Base-by-base conservation (phyloP, 2,113 vertebrate genomes). In the Xiphias gladius region DNA sequence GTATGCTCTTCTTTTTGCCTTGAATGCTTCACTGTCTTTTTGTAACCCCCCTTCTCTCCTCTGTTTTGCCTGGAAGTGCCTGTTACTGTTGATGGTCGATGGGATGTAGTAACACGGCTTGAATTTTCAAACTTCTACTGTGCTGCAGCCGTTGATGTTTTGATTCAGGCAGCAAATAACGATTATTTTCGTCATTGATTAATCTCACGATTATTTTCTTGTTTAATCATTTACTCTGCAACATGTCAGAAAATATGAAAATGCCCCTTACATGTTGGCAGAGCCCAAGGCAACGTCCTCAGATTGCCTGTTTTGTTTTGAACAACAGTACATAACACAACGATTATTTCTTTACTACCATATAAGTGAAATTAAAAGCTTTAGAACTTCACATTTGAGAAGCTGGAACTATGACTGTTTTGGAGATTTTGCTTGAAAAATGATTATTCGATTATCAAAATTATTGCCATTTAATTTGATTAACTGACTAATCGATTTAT, bases 1-100 rank as follows among this genome's bases (percentile, higher is more conserved):
- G 32, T 70, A 64, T 24, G 73, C 48, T 82, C 61, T 57, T 70
- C 55, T 72, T 73, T 81, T 64, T 71, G 59, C 77, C 70, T 75
- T 3, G 67, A 76, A 80, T 70, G 24, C 41, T 59, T 85, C 39
- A 13, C 55, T 73, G n/a, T 85, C 24, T 70, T 71, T 69, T 59
- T 66, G 26, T 82, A 62, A 52, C 68, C 19, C 24, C 55, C 16
- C 46, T 11, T 43, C 50, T 71, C 30, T 55, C n/a, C 3, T 79
- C 58, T 46, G 71, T 65, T 65, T 81, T 73, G 58, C 59, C 50
- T 79, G 39, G 30, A 74, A 81, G 62, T 74, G 69, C 22, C 74
- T 67, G 41, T 43, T 79, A 76, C 24, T 70, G 22, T 70, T 58
- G 61, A 78, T 77, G 65, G 68, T 83, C 72, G 73, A 17, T 61